These are phyloP conservation scores for Trichoplusia ni DNA, from an alignment of 1,140 invertebrate species.

Conservation along the genomic window DNA sequence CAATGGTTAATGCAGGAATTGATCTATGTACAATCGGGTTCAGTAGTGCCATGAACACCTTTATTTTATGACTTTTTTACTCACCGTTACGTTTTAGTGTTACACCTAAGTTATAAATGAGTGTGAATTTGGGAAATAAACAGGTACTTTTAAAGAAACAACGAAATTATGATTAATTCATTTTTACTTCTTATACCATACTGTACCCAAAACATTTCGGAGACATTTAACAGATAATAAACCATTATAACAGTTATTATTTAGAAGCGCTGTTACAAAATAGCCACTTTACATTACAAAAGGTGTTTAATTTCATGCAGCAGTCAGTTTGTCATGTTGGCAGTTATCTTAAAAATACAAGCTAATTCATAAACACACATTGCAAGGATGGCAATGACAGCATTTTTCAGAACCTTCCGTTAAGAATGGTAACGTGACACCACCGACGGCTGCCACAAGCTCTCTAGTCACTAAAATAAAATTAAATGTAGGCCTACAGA, in stretches of 20 bases:
- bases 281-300: slow-evolving; percentile 3
- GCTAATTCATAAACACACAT: slow-evolving; percentile 8
- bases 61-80: too few relatives aligned
- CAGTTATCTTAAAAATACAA: slow-evolving; percentile 39
- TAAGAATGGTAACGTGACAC: slow-evolving; percentile 74
- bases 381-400: slow-evolving; percentile 18
- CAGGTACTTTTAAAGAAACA: too few relatives aligned
- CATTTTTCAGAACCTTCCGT: slow-evolving; percentile 26
- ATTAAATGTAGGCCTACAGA: slow-evolving; percentile 12
- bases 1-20: neutral
- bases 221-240: neutral
- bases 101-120: too few relatives aligned
- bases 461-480: slow-evolving; percentile 52
- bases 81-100: too few relatives aligned
- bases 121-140: neutral
- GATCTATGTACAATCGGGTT: neutral
- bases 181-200: neutral
- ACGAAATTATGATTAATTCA: neutral
- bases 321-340: slow-evolving; percentile 59
- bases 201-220: neutral
- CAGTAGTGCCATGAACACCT: too few relatives aligned
- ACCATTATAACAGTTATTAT: neutral
- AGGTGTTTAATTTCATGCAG: slow-evolving; percentile 44
- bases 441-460: slow-evolving; percentile 74
- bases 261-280: slow-evolving; percentile 6